These are phyloP conservation scores for Coluber constrictor DNA, from an alignment of 2,797 vertebrate species.

Conservation along the genomic window DNA sequence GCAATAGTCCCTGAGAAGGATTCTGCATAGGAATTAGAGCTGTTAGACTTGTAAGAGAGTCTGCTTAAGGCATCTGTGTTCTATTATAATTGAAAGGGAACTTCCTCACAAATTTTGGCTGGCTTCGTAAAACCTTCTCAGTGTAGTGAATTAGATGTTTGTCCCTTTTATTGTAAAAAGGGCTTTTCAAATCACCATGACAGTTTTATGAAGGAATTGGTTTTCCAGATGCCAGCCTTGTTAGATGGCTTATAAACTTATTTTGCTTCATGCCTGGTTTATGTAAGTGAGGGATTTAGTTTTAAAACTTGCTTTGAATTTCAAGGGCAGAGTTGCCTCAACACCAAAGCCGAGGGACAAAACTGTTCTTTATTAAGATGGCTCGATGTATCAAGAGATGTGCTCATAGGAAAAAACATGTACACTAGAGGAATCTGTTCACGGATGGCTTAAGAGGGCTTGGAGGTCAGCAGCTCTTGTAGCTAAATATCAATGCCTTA, in stretches of 20 bases:
- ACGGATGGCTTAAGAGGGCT: neutral
- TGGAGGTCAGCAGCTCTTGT: neutral
- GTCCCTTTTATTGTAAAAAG: slow-evolving; percentile 18
- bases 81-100: slow-evolving; percentile 27
- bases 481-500: neutral
- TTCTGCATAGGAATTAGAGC: neutral
- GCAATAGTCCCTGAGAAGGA: neutral
- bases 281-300: neutral
- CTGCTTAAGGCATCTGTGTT: slow-evolving; percentile 22
- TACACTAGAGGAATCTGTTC: neutral
- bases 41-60: neutral
- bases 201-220: slow-evolving; percentile 18
- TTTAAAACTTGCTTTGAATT: slow-evolving; percentile 2
- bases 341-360: neutral
- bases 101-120: slow-evolving; percentile 34
- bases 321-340: neutral
- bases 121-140: slow-evolving; percentile 21
- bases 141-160: slow-evolving; percentile 25
- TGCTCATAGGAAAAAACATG: neutral
- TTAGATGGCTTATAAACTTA: slow-evolving; percentile 12
- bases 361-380: neutral
- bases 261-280: slow-evolving; percentile 20
- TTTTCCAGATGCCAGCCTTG: slow-evolving; percentile 24
- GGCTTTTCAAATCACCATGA: slow-evolving; percentile 29
- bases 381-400: neutral